phyloP scores from a whole-genome alignment of 2,888 invertebrate species.

The Rotaria macrura region DNA sequence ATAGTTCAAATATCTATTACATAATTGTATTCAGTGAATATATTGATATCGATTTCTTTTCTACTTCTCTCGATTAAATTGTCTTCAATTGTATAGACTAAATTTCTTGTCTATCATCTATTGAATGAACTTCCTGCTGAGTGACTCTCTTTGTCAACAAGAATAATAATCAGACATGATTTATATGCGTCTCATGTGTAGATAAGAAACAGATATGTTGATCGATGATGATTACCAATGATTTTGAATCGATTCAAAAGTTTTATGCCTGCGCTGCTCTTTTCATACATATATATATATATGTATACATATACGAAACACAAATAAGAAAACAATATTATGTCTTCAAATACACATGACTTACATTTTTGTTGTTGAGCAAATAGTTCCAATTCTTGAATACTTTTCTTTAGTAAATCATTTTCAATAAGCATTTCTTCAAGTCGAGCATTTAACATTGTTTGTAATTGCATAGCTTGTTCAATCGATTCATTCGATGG shows the following conservation, averaged over 20 bases:
- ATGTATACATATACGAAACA: too few relatives aligned
- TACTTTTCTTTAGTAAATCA: neutral
- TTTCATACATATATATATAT: too few relatives aligned
- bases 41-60: too few relatives aligned
- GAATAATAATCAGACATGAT: neutral
- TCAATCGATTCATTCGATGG: neutral
- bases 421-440: constrained; percentile 16
- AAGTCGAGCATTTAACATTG: neutral
- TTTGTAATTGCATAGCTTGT: neutral
- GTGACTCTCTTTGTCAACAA: neutral
- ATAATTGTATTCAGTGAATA: neutral
- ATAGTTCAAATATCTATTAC: neutral
- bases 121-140: neutral
- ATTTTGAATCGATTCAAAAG: too few relatives aligned
- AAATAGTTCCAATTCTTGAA: neutral
- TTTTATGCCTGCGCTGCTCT: neutral
- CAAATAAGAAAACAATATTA: too few relatives aligned
- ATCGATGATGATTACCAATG: neutral
- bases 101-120: neutral
- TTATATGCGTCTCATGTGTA: neutral
- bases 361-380: neutral
- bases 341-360: too few relatives aligned
- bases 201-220: neutral
- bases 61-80: neutral
- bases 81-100: too few relatives aligned